Evolutionary conservation across 2,888 invertebrate species (phyloP), one percentile per base, ranked within the genome.

Genomic region (Quadroppia sp.): DNA sequence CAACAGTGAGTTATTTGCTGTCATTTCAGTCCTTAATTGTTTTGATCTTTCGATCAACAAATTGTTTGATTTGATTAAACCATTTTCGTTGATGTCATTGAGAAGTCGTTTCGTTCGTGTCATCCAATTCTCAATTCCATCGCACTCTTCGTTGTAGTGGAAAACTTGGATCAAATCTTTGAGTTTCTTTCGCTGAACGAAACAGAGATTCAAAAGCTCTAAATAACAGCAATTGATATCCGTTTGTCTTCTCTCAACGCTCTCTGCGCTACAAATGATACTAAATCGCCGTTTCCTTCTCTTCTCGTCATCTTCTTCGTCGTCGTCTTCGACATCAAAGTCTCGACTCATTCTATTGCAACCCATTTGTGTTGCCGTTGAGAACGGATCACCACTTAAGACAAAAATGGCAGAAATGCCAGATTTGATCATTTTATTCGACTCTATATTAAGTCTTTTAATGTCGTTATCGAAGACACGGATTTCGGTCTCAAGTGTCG

Each of bases 121-220:
- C 83, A 97, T 94, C 97, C 98, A 99, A 79, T 89, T 89, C 82
- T 97, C 96, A 81, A 99, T 96, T 83, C 95, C 95, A 80, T 97
- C 96, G 83, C 98, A 98, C 81, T 98, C 97, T 15, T 92, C 88
- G 84, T 93, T 95, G 85, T 98, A 96, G 73, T 90, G 90, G 83
- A 91, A 96, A 74, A 97, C 84, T 78, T 92, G 88, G 79, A 95
- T 93, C 0, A 96, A 91, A 81, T 97, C 97, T 79, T 94, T 93
- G 3, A 98, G 85, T 53, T 94, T 87, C 0, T 90, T 89, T 77
- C 91, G 90, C 0, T 97, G 87, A 32, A 89, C 88, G 81, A 85
- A 82, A 36, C 94, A 92, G 75, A 93, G 86, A 74, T 90, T 87
- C 73, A 90, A 87, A 6, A 97, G 87, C 78, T 92, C 89, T 70